Conservation (phyloP, 2,888 invertebrate species). For the Rotaria socialis region DNA sequence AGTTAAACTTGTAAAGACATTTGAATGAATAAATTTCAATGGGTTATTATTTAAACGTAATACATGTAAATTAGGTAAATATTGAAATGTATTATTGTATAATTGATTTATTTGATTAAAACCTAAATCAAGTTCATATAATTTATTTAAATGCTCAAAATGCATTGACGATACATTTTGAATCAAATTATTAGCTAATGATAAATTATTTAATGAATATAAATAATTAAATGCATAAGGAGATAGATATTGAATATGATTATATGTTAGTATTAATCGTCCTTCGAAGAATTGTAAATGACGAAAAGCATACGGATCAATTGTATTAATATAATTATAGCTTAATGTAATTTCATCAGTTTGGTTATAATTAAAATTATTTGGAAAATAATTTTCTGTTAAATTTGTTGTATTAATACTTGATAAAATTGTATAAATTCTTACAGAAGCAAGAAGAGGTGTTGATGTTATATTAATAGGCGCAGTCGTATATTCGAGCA, state of each 20-base stretch:
- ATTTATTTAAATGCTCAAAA: background rate
- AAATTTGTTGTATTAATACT: slow-evolving; percentile 15
- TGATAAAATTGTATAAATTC: background rate
- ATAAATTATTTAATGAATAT: slow-evolving; percentile 7
- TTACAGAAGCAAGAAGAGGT: background rate
- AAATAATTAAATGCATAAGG: background rate
- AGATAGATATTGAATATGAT: background rate
- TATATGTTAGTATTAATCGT: slow-evolving; percentile 31
- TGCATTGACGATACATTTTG: background rate
- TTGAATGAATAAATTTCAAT: background rate
- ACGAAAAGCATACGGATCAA: background rate
- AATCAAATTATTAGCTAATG: background rate
- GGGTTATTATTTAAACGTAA: slow-evolving; percentile 30
- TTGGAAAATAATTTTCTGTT: slow-evolving; percentile 20
- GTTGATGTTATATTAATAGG: background rate
- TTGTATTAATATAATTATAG: background rate
- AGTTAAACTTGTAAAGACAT: background rate
- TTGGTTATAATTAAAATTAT: background rate
- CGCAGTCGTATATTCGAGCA: background rate
- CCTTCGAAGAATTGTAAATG: background rate
- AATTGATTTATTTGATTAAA: background rate
- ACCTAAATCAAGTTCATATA: slow-evolving; percentile 22
- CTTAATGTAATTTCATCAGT: slow-evolving; percentile 28
- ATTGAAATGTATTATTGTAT: background rate
- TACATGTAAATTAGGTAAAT: background rate